Evolutionary conservation across 2,113 vertebrate genomes (phyloP), one percentile per base, ranked within the genome.

Genomic region (Ageneiosus marmoratus): DNA sequence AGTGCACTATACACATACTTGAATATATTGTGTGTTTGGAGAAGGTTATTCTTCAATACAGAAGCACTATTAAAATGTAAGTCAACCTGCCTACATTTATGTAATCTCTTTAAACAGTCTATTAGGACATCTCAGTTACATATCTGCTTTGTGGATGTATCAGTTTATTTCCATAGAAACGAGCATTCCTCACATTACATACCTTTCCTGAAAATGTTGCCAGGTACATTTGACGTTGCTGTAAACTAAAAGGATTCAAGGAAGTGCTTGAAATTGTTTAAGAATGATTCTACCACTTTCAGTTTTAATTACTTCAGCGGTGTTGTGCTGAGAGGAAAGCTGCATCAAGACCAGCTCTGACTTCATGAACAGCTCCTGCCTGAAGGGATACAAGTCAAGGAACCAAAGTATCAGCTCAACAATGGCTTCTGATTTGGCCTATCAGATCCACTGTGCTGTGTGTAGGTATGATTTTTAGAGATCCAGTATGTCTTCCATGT

Each of bases 401-500:
- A 50, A 78, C 15, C 55, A 62, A 11, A 46, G 18, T 37, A 37
- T 32, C 77, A 50, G 58, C 77, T 46, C 27, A 32, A 5, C 16
- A 20, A 86, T 80, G 81, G 44, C 81, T 70, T 77, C 81, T 15
- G 32, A 9, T 2, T 50, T 86, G 56, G 81, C 82, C 63, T 24
- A 72, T 6, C n/a, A 84, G 32, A 76, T 86, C 46, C 75, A 22
- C 46, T 92, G 92, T 34, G 63, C 88, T 2, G 34, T 93, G 29
- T 94, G 93, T 77, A 62, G 80, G 44, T 56, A 46, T 3, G 41
- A 92, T 58, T 91, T n/a, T 93, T 80, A 85, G 65, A 5, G 91
- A 92, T 73, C 92, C 91, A 0, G 90, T 92, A 5, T 90, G 69
- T 56, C 84, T 93, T 1, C 76, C 53, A 0, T 93, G 92, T 3